These are phyloP conservation scores for Cephalopterus ornatus DNA, from an alignment of 2,113 vertebrate genomes.

Conservation along the genomic window DNA sequence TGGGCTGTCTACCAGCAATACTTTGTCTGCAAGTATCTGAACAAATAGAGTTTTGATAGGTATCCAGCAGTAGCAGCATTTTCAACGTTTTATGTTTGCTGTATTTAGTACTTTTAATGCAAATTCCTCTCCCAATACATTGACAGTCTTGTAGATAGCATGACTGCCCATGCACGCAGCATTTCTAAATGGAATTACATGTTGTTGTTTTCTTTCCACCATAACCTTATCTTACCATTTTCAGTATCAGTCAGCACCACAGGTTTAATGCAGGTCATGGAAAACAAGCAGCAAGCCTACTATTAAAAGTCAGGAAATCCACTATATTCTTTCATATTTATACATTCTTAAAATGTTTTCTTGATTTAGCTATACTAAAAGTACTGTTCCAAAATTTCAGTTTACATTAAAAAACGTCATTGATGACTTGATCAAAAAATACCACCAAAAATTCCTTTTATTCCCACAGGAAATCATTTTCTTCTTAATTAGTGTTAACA, in stretches of 20 bases:
- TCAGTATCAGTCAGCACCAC: slow-evolving; percentile 10
- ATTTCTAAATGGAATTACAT: slow-evolving; percentile 15
- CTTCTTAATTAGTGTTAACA: neutral
- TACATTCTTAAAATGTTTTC: slow-evolving; percentile 40
- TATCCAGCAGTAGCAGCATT: neutral
- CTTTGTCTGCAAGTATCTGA: neutral
- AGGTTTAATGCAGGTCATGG: slow-evolving; percentile 30
- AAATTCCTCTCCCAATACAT: neutral
- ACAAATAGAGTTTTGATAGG: neutral
- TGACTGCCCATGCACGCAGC: neutral
- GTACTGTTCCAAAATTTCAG: slow-evolving; percentile 20
- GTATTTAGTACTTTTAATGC: neutral
- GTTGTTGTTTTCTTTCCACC: neutral
- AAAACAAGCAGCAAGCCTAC: slow-evolving; percentile 48
- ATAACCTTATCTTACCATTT: neutral
- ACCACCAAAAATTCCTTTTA: neutral
- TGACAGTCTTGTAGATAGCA: neutral
- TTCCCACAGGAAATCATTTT: neutral
- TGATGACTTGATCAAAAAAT: neutral
- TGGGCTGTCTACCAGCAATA: neutral
- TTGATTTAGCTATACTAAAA: slow-evolving; percentile 32
- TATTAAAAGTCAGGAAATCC: too few relatives aligned
- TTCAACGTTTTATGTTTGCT: neutral
- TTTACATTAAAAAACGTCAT: slow-evolving; percentile 12
- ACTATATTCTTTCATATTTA: slow-evolving; percentile 21